Evolutionary conservation across 2,888 invertebrate species (phyloP).

Genomic region (Campoplex capitator): DNA sequence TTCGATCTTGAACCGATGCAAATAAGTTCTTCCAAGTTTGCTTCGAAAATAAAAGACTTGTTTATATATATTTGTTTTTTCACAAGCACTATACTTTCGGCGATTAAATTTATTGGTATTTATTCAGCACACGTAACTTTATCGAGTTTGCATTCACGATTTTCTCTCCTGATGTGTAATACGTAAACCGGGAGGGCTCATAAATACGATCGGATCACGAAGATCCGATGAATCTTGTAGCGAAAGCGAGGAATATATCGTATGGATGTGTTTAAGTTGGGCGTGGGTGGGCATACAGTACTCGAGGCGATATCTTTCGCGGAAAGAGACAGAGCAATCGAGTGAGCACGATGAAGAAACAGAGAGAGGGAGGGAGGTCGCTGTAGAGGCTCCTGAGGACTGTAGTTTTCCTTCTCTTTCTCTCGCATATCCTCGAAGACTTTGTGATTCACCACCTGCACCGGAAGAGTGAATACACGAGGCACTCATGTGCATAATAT

Average conservation of each 20-base stretch:
- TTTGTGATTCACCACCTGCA: constrained; percentile 63
- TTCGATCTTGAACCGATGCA: not conserved
- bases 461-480: constrained; percentile 53
- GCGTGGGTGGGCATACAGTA: constrained; percentile 60
- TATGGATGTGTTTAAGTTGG: constrained; percentile 32
- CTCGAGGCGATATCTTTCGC: constrained; percentile 51
- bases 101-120: constrained; percentile 16
- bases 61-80: not conserved
- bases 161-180: constrained; percentile 45
- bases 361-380: constrained; percentile 8
- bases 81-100: not conserved
- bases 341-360: not conserved
- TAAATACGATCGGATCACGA: constrained; percentile 65
- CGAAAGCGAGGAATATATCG: constrained; percentile 44
- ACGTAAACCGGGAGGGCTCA: constrained; percentile 53
- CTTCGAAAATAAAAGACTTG: not conserved
- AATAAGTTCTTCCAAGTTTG: not conserved
- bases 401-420: constrained; percentile 17
- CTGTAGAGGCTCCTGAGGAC: constrained; percentile 51
- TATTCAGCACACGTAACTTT: constrained; percentile 29
- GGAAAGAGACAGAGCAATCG: constrained; percentile 34
- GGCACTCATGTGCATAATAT: constrained; percentile 34
- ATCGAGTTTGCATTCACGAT: constrained; percentile 55
- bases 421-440: constrained; percentile 27
- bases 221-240: constrained; percentile 64